These are phyloP conservation scores for Siphlonurus alternatus DNA, from an alignment of 2,888 invertebrate genomes.

Conservation along the genomic window DNA sequence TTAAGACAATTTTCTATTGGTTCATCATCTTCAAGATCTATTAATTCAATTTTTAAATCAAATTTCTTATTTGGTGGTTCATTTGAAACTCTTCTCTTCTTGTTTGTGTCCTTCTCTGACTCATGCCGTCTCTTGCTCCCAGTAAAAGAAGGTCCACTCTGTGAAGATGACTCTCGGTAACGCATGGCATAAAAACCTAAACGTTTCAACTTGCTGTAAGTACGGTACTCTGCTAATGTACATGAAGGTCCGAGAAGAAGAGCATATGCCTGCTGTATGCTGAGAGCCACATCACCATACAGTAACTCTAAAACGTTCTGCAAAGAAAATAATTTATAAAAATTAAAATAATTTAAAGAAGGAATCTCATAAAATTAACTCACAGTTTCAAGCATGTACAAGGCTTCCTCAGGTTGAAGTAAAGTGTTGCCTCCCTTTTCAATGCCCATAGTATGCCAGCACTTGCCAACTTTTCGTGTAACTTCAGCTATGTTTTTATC, in stretches of 20 bases:
- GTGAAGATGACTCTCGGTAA: background rate
- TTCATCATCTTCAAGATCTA: background rate
- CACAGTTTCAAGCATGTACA: background rate
- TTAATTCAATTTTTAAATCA: background rate
- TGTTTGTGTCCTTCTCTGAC: too few species aligned
- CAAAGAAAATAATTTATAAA: background rate
- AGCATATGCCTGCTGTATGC: background rate
- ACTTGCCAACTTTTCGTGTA: background rate
- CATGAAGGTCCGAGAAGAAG: background rate
- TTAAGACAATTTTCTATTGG: background rate
- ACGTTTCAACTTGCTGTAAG: background rate
- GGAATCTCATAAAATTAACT: background rate
- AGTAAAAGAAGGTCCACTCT: background rate
- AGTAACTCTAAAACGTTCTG: background rate
- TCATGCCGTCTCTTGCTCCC: too few species aligned
- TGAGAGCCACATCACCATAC: background rate
- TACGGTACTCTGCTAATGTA: background rate
- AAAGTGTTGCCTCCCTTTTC: background rate
- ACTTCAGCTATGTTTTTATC: background rate
- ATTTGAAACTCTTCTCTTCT: too few species aligned
- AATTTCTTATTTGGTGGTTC: background rate
- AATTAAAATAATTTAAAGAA: background rate
- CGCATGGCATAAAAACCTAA: background rate
- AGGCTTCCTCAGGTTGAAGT: background rate
- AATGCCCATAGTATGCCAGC: background rate